Base-by-base conservation (phyloP, 2,113 vertebrate genomes). In the Scytalopus superciliaris region DNA sequence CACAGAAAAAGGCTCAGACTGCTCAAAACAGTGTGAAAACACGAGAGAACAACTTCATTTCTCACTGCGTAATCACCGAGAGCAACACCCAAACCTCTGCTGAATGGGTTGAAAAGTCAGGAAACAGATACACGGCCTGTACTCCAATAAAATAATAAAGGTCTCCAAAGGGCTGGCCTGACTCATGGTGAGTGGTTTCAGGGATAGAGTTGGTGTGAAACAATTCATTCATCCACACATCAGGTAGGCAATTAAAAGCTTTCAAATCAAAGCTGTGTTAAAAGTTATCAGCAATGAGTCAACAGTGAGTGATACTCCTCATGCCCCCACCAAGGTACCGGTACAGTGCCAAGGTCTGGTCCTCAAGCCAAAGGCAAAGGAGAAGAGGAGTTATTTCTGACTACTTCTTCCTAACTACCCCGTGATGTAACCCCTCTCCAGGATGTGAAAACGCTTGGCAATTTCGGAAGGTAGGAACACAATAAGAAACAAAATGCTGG, bases 401-500 rank as follows among this genome's bases (percentile, higher is more conserved):
- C 81, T 83, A 47, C 67, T 87, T 83, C 92, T 92, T 97, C 95
- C 97, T 93, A 75, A 94, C 79, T 94, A 90, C 55, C 62, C 89
- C 6, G 59, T 97, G 93, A 97, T 69, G 93, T 96, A 95, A 95
- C 31, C 76, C 45, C 76, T 69, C 88, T 91, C 72, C 94, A 87
- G 93, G 97, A 97, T 97, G 95, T 96, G 95, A 97, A 96, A 97
- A 82, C 88, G 85, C 74, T 76, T 74, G 87, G 96, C 82, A 75
- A 92, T 97, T 97, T 93, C 19, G 11, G 75, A 94, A 90, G 89
- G 96, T 1, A 87, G 86, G 37, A 75, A 85, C 72, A 95, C 79
- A 94, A 91, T 89, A 89, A 93, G 92, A 91, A 95, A 94, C 87
- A 93, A 97, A 96, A 66, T 60, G 81, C 88, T 89, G 91, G 94